phyloP scores from a whole-genome alignment of 1,140 invertebrate genomes.

The Drosophila bifasciata region DNA sequence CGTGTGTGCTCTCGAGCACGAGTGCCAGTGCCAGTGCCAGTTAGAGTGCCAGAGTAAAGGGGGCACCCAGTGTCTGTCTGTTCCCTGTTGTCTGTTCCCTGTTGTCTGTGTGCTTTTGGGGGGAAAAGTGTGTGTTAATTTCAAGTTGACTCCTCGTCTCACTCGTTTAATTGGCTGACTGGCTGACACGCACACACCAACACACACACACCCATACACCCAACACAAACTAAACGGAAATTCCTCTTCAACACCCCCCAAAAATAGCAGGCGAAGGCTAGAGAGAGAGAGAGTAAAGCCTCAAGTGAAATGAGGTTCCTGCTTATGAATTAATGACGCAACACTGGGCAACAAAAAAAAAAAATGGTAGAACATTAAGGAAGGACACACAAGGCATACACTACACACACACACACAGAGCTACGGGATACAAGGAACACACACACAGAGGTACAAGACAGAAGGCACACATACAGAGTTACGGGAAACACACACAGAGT shows the following conservation, averaged over 20 bases:
- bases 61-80: conserved; percentile 12
- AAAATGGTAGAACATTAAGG: background rate
- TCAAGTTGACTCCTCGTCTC: conserved; percentile 64
- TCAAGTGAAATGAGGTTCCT: conserved; percentile 72
- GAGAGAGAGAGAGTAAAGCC: background rate
- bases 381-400: too few relatives aligned
- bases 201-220: conserved; percentile 5
- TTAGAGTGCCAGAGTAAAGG: too few relatives aligned
- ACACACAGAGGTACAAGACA: background rate
- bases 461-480: background rate
- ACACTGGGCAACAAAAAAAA: conserved; percentile 5
- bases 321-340: conserved; percentile 78
- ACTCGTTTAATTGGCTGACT: conserved; percentile 55
- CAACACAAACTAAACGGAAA: conserved; percentile 40
- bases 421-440: too few relatives aligned
- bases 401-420: too few relatives aligned
- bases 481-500: background rate
- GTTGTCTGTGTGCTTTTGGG: background rate
- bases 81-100: background rate
- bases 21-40: too few relatives aligned
- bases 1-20: background rate
- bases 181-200: conserved; percentile 37
- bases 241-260: background rate
- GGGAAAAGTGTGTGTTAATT: conserved; percentile 60
- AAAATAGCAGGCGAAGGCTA: background rate